Evolutionary conservation across 2,113 vertebrate species (phyloP).

Genomic region (Tetrax tetrax): DNA sequence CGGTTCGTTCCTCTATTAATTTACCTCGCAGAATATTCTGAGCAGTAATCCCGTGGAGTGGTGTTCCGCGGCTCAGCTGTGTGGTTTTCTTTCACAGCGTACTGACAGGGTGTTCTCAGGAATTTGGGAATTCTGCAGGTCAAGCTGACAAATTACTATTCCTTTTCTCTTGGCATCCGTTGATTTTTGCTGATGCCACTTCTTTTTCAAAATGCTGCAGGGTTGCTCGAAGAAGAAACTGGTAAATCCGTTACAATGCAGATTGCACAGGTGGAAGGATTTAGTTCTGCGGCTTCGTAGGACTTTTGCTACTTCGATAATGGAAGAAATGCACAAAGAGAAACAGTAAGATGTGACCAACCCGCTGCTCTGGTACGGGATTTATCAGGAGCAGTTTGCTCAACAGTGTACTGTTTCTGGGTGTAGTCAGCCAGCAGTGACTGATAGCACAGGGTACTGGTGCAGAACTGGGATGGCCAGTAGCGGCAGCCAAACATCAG

Average conservation of each 20-base stretch:
- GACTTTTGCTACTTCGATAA: background rate
- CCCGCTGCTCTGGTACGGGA: background rate
- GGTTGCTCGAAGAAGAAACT: background rate
- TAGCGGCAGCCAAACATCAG: background rate
- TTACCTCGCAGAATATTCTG: background rate
- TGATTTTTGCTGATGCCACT: background rate
- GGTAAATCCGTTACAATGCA: background rate
- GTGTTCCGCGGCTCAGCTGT: background rate
- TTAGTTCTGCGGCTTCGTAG: background rate
- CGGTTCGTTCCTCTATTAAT: slow-evolving; percentile 9
- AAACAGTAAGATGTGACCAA: background rate
- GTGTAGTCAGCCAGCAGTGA: background rate
- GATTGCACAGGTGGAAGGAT: background rate
- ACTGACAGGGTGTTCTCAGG: background rate
- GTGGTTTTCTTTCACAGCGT: background rate
- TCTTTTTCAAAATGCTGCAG: background rate
- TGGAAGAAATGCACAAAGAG: background rate
- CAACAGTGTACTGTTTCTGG: background rate
- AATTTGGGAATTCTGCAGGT: background rate
- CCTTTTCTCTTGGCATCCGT: background rate
- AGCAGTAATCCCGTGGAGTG: background rate
- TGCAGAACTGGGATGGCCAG: background rate
- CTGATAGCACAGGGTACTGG: background rate
- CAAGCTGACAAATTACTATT: background rate
- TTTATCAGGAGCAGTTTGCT: background rate